These are phyloP conservation scores for Antedon mediterranea DNA, from an alignment of 53 echinoderm and acorn worm species.

Conservation along the genomic window DNA sequence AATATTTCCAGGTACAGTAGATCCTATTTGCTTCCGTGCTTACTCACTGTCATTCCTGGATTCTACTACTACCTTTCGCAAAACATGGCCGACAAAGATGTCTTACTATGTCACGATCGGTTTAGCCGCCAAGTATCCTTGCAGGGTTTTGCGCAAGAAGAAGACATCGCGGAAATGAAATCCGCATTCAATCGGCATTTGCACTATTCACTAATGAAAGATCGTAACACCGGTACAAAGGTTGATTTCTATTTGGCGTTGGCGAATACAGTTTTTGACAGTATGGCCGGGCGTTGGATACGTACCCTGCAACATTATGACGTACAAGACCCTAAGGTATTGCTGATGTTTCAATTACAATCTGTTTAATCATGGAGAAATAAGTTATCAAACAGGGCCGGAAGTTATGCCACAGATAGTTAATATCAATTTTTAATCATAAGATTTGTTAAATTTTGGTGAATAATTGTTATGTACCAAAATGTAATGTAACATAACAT, in stretches of 20 bases:
- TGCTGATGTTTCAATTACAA: too few species aligned
- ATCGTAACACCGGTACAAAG: background rate
- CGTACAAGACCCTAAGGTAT: conserved; percentile 4
- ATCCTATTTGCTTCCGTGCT: background rate
- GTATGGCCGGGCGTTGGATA: conserved; percentile 2
- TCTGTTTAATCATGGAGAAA: too few species aligned
- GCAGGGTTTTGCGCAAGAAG: background rate
- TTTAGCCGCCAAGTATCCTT: background rate
- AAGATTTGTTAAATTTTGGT: too few species aligned
- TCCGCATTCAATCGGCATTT: background rate
- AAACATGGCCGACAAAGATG: background rate
- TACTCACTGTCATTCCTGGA: background rate
- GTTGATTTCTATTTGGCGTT: background rate
- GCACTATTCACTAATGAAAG: background rate
- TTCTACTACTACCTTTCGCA: background rate
- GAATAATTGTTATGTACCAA: too few species aligned
- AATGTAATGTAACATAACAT: too few species aligned
- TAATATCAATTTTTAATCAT: too few species aligned
- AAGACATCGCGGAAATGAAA: background rate
- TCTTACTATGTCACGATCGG: background rate
- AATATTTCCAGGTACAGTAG: background rate
- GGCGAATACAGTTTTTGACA: background rate
- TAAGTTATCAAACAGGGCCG: too few species aligned
- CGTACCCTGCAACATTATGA: conserved; percentile 4
- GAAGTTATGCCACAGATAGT: too few species aligned